Base-by-base conservation (phyloP, 2,888 invertebrate species). In the Byasa hedistus region DNA sequence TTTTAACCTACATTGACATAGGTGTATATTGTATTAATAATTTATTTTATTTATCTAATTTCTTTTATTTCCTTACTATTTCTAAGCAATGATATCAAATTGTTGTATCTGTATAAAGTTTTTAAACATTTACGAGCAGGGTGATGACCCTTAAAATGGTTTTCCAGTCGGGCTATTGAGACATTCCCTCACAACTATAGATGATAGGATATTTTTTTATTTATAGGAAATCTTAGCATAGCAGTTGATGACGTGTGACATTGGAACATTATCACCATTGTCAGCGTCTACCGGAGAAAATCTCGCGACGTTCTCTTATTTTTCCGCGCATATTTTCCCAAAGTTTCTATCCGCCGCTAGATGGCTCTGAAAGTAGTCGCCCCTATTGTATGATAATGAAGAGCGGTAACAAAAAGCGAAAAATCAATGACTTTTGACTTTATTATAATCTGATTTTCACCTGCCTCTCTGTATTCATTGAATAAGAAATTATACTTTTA, bases 321-420 rank as follows among this genome's bases (percentile, higher is more conserved):
- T 82, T 83, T 75, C 68, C 60, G 68, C 66, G 69, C 36, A 2
- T 2, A 57, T 74, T 75, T 77, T 80, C 78, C 78, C 82, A 86
- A 77, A 84, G 83, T 89, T 82, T 84, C 87, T 86, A 85, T 78
- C 78, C 78, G 76, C 69, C 82, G 74, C 77, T 78, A 88, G 88
- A 80, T 83, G 87, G 86, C 84, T 82, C 69, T 83, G 73, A 61
- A 75, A 78, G 76, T 76, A 77, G 70, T 61, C 27, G 32, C 39
- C n/a, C 44, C 70, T 59, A 75, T 77, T 75, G 76, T 77, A 70
- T 61, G 65, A 66, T 64, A 69, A 65, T 66, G 58, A 61, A 69
- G 65, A 22, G 55, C 12, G 21, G 48, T 48, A 24, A 58, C 71
- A 69, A 70, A 72, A 70, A 69, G 65, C 57, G 27, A 57, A 57